Evolutionary conservation across 2,888 invertebrate genomes (phyloP), one percentile per base, ranked within the genome.

Genomic region (Linnaemya tessellans): DNA sequence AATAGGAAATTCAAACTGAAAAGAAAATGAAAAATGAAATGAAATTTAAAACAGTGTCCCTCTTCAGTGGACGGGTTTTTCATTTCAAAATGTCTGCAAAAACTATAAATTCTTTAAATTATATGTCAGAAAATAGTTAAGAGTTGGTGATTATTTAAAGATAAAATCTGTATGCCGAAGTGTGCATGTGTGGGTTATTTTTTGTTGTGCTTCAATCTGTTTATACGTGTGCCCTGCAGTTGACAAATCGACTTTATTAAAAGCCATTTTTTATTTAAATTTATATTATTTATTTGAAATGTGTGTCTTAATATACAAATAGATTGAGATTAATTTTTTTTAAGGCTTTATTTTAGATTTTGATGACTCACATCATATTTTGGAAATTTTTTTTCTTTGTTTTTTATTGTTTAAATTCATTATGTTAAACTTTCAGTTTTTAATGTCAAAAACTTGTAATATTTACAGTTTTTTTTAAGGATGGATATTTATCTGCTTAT

Each of bases 1-100:
- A 81, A 79, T 81, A 81, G 68, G 49, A 74, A 81, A 84, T 18
- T 56, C 22, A 13, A 60, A n/a, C 58, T 18, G 54, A 51, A 74
- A 62, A 74, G 18, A 70, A 30, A 25, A 58, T 13, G 54, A 56
- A 68, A 49, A 60, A 49, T 9, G 3, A 46, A 67, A 78, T 30
- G 60, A 56, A 43, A 18, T 25, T 18, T 25, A 22, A 67, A 38
- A 60, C 51, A 62, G 49, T 70, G 20, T 58, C 46, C 18, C 15
- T 56, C 58, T n/a, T n/a, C 1, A 62, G 8, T 49, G 15, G 30
- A 46, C 30, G 30, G 7, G 9, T 54, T 41, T 41, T 43, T 49
- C 18, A n/a, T 38, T 68, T 15, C 15, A 58, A 43, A 20, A 58
- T 62, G 20, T 54, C n/a, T 78, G 2, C n/a, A 22, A 43, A 46